phyloP scores from a whole-genome alignment of 2,888 invertebrate genomes.

The Papilio protenor region DNA sequence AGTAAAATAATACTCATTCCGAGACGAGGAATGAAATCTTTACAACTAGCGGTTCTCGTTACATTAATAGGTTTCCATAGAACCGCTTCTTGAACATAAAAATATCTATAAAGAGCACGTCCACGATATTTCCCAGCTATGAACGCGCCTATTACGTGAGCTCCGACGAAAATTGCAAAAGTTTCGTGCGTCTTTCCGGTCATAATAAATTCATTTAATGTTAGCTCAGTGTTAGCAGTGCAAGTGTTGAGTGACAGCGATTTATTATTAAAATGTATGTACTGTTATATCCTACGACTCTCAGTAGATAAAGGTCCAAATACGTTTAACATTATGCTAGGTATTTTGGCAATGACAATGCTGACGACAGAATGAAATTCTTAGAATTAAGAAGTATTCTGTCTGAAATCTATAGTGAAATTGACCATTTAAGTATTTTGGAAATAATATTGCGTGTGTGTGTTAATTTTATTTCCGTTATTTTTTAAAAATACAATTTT shows the following conservation, averaged over 20 bases:
- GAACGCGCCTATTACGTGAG: slow-evolving; percentile 51
- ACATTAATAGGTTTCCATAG: slow-evolving; percentile 28
- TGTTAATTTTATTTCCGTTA: too few relatives aligned
- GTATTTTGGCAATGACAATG: too few relatives aligned
- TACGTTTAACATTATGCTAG: too few relatives aligned
- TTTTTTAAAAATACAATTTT: too few relatives aligned
- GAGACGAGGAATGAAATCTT: slow-evolving; percentile 8
- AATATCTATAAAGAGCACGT: slow-evolving; percentile 32
- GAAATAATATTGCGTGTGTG: too few relatives aligned
- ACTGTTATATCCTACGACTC: too few relatives aligned
- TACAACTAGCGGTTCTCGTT: slow-evolving; percentile 14
- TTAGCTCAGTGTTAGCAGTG: slow-evolving; percentile 51
- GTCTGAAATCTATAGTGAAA: too few relatives aligned
- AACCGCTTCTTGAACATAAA: slow-evolving; percentile 29
- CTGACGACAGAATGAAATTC: too few relatives aligned
- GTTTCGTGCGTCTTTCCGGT: slow-evolving; percentile 56
- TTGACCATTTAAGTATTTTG: too few relatives aligned
- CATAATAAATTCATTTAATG: slow-evolving; percentile 73
- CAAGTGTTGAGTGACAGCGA: slow-evolving; percentile 50
- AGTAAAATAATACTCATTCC: slow-evolving; percentile 2
- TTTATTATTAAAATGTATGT: not conserved
- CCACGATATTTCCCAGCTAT: slow-evolving; percentile 39
- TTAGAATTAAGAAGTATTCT: too few relatives aligned
- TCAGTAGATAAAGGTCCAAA: too few relatives aligned
- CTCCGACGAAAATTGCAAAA: slow-evolving; percentile 66